Evolutionary conservation across 1,140 invertebrate genomes (phyloP).

Genomic region (Sogatella furcifera): DNA sequence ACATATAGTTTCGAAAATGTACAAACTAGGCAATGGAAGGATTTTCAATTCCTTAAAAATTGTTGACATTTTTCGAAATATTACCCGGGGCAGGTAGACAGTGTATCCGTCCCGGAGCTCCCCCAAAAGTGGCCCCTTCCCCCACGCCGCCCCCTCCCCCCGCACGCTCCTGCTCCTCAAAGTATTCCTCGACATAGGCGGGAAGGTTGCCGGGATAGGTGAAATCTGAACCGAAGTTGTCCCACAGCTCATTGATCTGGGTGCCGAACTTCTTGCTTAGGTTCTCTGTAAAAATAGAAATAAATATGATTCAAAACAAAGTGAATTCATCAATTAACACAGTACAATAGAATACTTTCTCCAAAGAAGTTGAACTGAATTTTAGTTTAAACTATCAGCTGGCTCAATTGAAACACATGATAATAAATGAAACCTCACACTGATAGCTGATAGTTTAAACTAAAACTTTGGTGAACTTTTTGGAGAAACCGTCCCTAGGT

Average conservation of each 20-base stretch:
- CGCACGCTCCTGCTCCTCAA: conserved; percentile 49
- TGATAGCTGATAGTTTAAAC: too few relatives aligned
- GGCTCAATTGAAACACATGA: too few relatives aligned
- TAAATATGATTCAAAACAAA: neutral
- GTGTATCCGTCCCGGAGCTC: conserved; percentile 42
- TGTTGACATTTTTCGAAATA: neutral
- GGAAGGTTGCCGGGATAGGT: conserved; percentile 57
- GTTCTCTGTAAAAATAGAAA: conserved; percentile 46
- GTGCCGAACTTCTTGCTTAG: conserved; percentile 57
- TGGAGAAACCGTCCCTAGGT: too few relatives aligned
- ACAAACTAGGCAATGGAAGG: too few relatives aligned
- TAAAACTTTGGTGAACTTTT: too few relatives aligned
- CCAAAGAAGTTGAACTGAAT: too few relatives aligned
- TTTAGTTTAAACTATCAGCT: too few relatives aligned
- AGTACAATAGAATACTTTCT: too few relatives aligned
- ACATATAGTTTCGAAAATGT: too few relatives aligned
- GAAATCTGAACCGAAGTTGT: conserved; percentile 57
- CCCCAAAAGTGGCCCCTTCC: conserved; percentile 20
- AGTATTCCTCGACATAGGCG: conserved; percentile 62
- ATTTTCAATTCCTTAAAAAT: too few relatives aligned
- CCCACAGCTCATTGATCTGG: conserved; percentile 56
- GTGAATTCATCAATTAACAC: too few relatives aligned
- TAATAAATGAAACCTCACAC: too few relatives aligned
- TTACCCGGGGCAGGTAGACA: conserved; percentile 64
- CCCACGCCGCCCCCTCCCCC: conserved; percentile 11